Evolutionary conservation across 2,113 vertebrate genomes (phyloP), one percentile per base, ranked within the genome.

Genomic region (Epinephelus fuscoguttatus): DNA sequence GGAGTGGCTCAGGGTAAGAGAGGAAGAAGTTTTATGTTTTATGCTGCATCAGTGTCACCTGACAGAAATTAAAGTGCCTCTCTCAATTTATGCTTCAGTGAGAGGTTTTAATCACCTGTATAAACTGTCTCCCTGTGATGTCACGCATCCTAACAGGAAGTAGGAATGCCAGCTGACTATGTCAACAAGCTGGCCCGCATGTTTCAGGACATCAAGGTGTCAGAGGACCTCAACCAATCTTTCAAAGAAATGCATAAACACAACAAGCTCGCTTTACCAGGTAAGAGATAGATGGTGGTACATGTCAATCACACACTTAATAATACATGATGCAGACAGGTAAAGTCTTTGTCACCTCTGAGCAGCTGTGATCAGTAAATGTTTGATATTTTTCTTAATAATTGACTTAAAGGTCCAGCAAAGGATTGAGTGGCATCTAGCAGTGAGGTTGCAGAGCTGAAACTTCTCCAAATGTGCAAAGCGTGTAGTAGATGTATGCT

Each of bases 211-310:
- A 99, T 99, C 92, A 99, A 99, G 94, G 98, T 99, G 71, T 99
- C 98, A 33, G 98, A 99, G 96, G 98, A 99, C 92, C 96, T 99
- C 90, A 99, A 99, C 92, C 98, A 99, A 80, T 97, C 97, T 56
- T 99, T 99, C 93, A 99, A 99, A 93, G 98, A 99, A 95, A 98
- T 98, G 97, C 98, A 99, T 89, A 99, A 99, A 96, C 98, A 99
- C 74, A 99, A 99, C 95, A 99, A 97, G 83, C 95, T 99, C 55
- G 97, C 98, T 74, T 95, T 99, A 90, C 97, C 98, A 97, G 98
- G 98, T 99, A 94, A 86, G 87, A 18, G 2, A 4, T 1, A 5
- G 18, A 30, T 1, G n/a, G 30, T 18, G 17, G 33, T 37, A 37
- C 0, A 0, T 53, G 23, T 55, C n/a, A 27, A 42, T 25, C 37